These are phyloP conservation scores for Ceratina australensis DNA, from an alignment of 1,140 invertebrate species.

Conservation along the genomic window DNA sequence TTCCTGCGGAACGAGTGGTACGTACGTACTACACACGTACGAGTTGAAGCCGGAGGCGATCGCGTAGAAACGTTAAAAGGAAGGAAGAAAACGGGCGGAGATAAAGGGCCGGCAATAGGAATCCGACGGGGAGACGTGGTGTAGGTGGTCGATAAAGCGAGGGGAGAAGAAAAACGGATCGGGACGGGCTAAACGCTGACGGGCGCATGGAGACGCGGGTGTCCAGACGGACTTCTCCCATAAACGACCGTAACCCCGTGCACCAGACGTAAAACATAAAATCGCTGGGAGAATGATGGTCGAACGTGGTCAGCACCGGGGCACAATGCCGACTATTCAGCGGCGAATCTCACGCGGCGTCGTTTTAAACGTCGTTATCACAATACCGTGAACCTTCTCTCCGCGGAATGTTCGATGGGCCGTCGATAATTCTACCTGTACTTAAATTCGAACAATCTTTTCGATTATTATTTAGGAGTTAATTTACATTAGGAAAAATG, in stretches of 20 bases:
- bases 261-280: slow-evolving; percentile 40
- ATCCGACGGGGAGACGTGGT: neutral
- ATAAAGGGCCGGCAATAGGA: neutral
- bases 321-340: slow-evolving; percentile 33
- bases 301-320: neutral
- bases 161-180: slow-evolving; percentile 12
- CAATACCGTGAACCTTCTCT: slow-evolving; percentile 18
- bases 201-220: neutral
- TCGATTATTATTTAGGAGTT: too few species aligned
- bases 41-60: neutral
- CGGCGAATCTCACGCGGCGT: neutral
- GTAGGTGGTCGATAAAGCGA: neutral
- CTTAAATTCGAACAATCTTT: too few species aligned
- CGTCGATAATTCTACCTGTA: neutral
- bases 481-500: too few species aligned
- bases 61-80: slow-evolving; percentile 24
- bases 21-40: too few species aligned
- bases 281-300: slow-evolving; percentile 34
- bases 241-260: slow-evolving; percentile 29
- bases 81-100: too few species aligned
- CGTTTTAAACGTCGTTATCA: slow-evolving; percentile 40
- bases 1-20: neutral
- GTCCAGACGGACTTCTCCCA: slow-evolving; percentile 33
- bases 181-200: slow-evolving; percentile 22
- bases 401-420: neutral